Base-by-base conservation (phyloP, 2,888 invertebrate genomes). In the Acronicta leporina region DNA sequence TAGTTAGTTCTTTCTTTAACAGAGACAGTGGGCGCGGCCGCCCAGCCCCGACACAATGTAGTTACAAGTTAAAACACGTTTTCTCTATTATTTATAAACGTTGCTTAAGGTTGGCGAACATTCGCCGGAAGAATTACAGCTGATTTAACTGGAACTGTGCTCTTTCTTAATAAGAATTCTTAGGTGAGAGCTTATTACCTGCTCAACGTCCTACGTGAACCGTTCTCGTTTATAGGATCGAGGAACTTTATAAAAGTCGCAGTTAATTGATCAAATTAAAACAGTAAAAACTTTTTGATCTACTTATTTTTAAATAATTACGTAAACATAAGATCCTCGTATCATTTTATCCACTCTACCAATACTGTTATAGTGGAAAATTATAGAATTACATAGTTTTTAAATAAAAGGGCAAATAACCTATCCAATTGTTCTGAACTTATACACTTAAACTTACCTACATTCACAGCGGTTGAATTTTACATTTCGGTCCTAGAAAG, bases 21-120 rank as follows among this genome's bases (percentile, higher is more conserved):
- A 8, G 13, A 16, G 11, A n/a, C 14, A 13, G 20, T 33, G 9
- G 35, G 33, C 25, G 52, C 48, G 48, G 53, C 53, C 65, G 41
- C 43, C 35, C 68, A 10, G 0, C 11, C 45, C 50, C 50, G 25
- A 57, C 62, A 75, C 76, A 73, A 68, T 73, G 73, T 69, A 68
- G 51, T 75, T 76, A 66, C 65, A 61, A 75, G 69, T 75, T 73
- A 57, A 54, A 58, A 59, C 76, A 69, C 74, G 73, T 76, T 47
- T 45, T 13, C 61, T 66, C 58, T 73, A 69, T 76, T 73, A 76
- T 68, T 76, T 73, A 73, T 65, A 75, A 74, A 68, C 63, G 65
- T 68, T 63, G 60, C 61, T 68, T 68, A 64, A 73, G 62, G 58
- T 61, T 59, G 45, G 66, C 41, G 63, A 66, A 64, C 75, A 71